Evolutionary conservation across 2,797 vertebrate genomes (phyloP).

Genomic region (Chiloscyllium punctatum): DNA sequence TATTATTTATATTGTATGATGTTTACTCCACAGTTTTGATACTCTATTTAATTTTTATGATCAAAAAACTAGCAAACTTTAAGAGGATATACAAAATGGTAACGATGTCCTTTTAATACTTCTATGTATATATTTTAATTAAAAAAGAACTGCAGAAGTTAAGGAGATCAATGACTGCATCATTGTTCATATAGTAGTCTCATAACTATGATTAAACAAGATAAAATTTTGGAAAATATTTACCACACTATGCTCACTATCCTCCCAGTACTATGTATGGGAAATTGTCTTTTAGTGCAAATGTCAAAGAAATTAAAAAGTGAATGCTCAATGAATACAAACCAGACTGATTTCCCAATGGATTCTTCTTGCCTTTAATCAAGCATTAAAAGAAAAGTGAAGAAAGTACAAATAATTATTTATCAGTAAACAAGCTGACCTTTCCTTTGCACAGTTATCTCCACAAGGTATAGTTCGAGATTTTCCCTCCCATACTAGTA

Average conservation of each 20-base stretch:
- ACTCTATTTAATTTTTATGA: background rate
- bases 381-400: background rate
- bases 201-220: background rate
- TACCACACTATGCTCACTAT: background rate
- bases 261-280: background rate
- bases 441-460: background rate
- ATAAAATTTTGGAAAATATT: background rate
- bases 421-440: background rate
- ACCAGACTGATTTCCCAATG: background rate
- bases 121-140: background rate
- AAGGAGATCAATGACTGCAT: background rate
- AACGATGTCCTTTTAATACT: background rate
- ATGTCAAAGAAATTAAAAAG: background rate
- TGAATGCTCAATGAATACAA: background rate
- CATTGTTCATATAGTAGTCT: background rate
- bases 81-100: background rate
- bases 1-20: background rate
- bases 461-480: background rate
- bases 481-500: background rate
- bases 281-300: background rate
- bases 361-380: background rate
- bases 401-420: background rate
- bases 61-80: background rate
- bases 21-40: background rate
- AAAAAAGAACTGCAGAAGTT: background rate